These are phyloP conservation scores for Lepus americanus DNA, from an alignment of 2,113 vertebrate genomes.

Conservation along the genomic window DNA sequence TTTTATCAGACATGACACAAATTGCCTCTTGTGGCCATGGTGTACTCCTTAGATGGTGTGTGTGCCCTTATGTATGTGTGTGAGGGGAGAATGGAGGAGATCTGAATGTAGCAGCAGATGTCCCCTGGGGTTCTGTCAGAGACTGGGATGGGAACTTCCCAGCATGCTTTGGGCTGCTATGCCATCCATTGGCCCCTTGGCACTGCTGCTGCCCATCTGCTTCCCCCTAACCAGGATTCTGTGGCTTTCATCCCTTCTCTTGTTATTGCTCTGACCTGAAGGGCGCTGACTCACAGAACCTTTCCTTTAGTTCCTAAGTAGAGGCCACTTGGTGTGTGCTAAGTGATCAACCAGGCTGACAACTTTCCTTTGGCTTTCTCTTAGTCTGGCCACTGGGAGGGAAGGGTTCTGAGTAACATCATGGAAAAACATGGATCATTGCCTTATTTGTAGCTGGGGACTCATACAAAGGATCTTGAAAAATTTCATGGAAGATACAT, in stretches of 20 bases:
- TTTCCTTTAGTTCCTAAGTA: not conserved
- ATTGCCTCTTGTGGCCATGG: slow-evolving; percentile 7
- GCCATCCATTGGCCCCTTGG: not conserved
- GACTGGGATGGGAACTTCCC: not conserved
- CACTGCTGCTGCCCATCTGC: not conserved
- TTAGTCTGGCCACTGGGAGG: not conserved
- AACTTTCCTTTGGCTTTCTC: not conserved
- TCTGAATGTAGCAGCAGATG: not conserved
- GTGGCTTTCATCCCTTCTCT: not conserved
- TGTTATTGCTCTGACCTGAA: not conserved
- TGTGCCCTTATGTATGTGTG: not conserved
- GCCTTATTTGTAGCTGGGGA: not conserved
- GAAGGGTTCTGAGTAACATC: slow-evolving; percentile 20
- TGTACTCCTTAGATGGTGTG: not conserved
- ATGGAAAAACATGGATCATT: not conserved
- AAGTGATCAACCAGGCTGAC: not conserved
- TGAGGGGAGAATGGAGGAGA: not conserved
- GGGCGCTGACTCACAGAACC: not conserved
- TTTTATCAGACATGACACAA: not conserved
- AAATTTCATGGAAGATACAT: too few relatives aligned
- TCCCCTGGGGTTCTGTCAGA: not conserved
- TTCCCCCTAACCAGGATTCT: not conserved
- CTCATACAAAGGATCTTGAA: too few relatives aligned
- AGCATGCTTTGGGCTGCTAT: not conserved
- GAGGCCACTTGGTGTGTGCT: not conserved